Base-by-base conservation (phyloP, 2,113 vertebrate species). In the Mus spicilegus region DNA sequence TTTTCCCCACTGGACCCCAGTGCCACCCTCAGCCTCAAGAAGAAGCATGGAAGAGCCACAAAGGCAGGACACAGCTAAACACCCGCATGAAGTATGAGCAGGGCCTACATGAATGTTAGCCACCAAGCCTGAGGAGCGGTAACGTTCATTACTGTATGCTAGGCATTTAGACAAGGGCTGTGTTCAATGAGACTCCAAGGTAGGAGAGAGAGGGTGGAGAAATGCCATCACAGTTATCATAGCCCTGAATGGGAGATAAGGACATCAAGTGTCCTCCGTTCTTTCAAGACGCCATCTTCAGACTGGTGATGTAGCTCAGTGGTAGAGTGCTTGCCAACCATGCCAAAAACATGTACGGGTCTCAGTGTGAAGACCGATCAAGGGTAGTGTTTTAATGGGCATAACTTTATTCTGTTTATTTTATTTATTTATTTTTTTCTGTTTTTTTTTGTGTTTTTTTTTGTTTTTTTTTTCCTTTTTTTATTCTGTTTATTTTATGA, bases 401-500 rank as follows among this genome's bases (percentile, higher is more conserved):
- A 70, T 90, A 92, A 81, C 16, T 63, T 87, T 42, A 65, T 67
- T n/a, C 5, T 90, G 12, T 75, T 90, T 69, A 81, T 77, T 86
- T 82, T 93, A 26, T 90, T n/a, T n/a, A n/a, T n/a, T n/a, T n/a
- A n/a, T n/a, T n/a, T n/a, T n/a, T n/a, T n/a, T n/a, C n/a, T n/a
- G n/a, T n/a, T n/a, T n/a, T n/a, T n/a, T n/a, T n/a, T n/a, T n/a
- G n/a, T n/a, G n/a, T n/a, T n/a, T n/a, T n/a, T n/a, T n/a, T n/a
- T n/a, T n/a, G n/a, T n/a, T n/a, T n/a, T n/a, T n/a, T n/a, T n/a
- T n/a, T n/a, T n/a, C n/a, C n/a, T n/a, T n/a, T n/a, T n/a, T 63
- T 87, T 42, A 65, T 67, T n/a, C 5, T 90, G 12, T 75, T 90
- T 69, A 81, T 77, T 86, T 82, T 93, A 26, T 90, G 42, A 84